Evolutionary conservation across 1,140 invertebrate genomes (phyloP), one percentile per base, ranked within the genome.

Genomic region (Helicoverpa zea): DNA sequence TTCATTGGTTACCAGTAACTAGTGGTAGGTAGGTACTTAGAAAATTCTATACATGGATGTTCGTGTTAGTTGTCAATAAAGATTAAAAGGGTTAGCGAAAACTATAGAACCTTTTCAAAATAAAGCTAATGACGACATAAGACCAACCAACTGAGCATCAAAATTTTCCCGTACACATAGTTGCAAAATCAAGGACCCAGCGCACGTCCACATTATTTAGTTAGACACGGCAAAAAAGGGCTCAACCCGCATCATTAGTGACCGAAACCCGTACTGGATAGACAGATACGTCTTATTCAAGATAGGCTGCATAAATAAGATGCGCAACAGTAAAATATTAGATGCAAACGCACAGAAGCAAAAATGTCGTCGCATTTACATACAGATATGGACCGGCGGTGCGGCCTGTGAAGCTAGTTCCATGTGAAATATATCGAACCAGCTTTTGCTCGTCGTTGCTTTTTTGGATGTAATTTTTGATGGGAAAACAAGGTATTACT

Each of bases 261-360:
- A 75, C 83, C 86, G 81, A 84, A 88, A 87, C 81, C 84, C 70
- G 79, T 77, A 84, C 58, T 14, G 35, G 51, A 73, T 66, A 81
- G 88, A 90, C 86, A 87, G 83, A 80, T 81, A 91, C 86, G 89
- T 90, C 90, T 91, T 89, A 88, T 87, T 91, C 90, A 89, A 80
- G 66, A 54, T 63, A 47, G 68, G 18, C 73, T 72, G 77, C 81
- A 91, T 88, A 90, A 91, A 91, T 84, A 89, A 89, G 88, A 89
- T 87, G 86, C 80, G 61, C 77, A 75, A 81, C 84, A 83, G 88
- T 91, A 87, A 91, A 90, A 91, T 90, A 91, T 91, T 91, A 90
- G 88, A 91, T 91, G 89, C 89, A 91, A 91, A 91, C 86, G 73
- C 81, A 81, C 73, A 72, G 52, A 79, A 51, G 86, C 84, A 91